Conservation (phyloP, 2,888 invertebrate species). For the Synergus japonicus region DNA sequence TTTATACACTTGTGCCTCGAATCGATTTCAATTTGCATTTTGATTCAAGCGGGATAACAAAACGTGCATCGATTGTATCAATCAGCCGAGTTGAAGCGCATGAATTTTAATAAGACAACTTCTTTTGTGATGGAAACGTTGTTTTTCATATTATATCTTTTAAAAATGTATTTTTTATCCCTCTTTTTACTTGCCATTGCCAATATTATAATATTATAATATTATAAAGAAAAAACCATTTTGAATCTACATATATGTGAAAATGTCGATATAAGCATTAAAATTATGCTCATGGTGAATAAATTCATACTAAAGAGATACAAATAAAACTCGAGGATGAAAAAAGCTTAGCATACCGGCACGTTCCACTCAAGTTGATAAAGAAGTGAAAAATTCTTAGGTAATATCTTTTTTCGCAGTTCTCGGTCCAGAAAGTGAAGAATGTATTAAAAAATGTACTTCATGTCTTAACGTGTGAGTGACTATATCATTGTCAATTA, state of each 20-base stretch:
- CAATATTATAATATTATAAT: not conserved
- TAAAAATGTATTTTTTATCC: not conserved
- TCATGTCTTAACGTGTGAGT: not conserved
- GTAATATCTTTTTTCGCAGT: not conserved
- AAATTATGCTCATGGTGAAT: not conserved
- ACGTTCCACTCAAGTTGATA: not conserved
- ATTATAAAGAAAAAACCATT: not conserved
- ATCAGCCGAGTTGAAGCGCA: not conserved
- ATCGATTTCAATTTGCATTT: slow-evolving; percentile 32
- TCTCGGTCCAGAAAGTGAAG: not conserved
- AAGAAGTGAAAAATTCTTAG: not conserved
- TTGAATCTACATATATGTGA: not conserved
- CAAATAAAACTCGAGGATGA: not conserved
- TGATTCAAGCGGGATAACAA: slow-evolving; percentile 27
- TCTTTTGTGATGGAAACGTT: not conserved
- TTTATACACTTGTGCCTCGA: not conserved
- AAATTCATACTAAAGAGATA: not conserved
- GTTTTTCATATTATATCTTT: not conserved
- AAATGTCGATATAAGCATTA: not conserved
- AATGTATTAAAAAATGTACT: not conserved
- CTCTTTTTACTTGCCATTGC: not conserved
- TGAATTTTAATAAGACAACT: slow-evolving; percentile 10
- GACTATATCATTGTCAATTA: not conserved
- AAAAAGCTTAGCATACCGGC: not conserved
- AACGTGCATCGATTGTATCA: slow-evolving; percentile 11